Conservation (phyloP, 2,797 vertebrate species). For the Perodicticus potto region DNA sequence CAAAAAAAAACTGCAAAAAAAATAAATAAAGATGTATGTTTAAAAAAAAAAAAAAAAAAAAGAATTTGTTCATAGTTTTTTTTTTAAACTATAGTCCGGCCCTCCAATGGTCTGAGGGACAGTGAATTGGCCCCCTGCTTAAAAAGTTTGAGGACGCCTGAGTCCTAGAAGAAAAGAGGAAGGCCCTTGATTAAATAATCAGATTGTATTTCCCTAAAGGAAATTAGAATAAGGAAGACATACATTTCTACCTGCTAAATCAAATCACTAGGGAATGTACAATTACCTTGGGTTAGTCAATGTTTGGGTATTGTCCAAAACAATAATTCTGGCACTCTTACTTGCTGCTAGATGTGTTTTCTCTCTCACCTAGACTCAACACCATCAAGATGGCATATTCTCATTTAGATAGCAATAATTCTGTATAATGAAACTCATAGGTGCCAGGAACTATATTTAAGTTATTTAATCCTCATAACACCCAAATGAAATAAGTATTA, state of each 20-base stretch:
- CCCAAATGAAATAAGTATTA: slow-evolving; percentile 18
- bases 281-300: background rate
- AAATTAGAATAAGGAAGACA: slow-evolving; percentile 33
- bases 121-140: no score
- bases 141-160: no score
- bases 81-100: no score
- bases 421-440: background rate
- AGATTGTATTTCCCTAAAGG: slow-evolving; percentile 19
- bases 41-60: no score
- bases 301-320: background rate
- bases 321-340: background rate
- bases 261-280: background rate
- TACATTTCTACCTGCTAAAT: slow-evolving; percentile 15
- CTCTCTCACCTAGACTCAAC: background rate
- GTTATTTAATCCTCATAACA: slow-evolving; percentile 24
- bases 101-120: no score
- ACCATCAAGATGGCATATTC: slow-evolving; percentile 4
- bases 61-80: no score
- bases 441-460: background rate
- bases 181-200: background rate
- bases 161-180: background rate
- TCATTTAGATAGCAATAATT: background rate
- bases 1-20: no score
- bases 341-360: background rate
- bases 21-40: no score